Percentiles rank a stretch among this genome's conserved stretches.
phyloP scores from a whole-genome alignment of 2,113 vertebrate species.

The Malurus elegans region DNA sequence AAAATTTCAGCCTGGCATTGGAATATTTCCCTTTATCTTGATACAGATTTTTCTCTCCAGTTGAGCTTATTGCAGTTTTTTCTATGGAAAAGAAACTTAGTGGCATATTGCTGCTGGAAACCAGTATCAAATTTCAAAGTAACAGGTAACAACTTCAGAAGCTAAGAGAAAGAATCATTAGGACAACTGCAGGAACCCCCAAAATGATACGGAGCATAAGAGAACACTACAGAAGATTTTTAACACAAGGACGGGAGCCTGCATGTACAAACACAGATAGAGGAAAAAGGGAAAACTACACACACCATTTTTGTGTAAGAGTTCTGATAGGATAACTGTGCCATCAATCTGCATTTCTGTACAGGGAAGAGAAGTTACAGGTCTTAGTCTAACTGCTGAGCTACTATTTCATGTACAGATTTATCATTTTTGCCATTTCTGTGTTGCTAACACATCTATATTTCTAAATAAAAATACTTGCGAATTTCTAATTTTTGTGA shows the following conservation, averaged over 20 bases:
- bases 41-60: not conserved
- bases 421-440: not conserved
- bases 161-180: not conserved
- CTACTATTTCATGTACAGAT: not conserved
- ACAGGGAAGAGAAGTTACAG: not conserved
- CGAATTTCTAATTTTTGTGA: not conserved
- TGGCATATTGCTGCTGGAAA: not conserved
- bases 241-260: not conserved
- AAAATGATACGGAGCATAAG: not conserved
- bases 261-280: not conserved
- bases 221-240: not conserved
- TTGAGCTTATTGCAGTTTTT: not conserved
- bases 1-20: not conserved
- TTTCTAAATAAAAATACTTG: not conserved
- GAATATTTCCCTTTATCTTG: not conserved
- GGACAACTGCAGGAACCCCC: not conserved
- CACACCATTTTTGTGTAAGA: not conserved
- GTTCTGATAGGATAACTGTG: not conserved
- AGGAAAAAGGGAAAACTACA: not conserved
- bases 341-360: not conserved
- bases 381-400: not conserved
- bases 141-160: not conserved
- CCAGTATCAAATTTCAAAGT: not conserved
- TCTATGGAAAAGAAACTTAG: not conserved
- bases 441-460: not conserved